phyloP scores from a whole-genome alignment of 2,888 invertebrate genomes.

The Eurois occulta region DNA sequence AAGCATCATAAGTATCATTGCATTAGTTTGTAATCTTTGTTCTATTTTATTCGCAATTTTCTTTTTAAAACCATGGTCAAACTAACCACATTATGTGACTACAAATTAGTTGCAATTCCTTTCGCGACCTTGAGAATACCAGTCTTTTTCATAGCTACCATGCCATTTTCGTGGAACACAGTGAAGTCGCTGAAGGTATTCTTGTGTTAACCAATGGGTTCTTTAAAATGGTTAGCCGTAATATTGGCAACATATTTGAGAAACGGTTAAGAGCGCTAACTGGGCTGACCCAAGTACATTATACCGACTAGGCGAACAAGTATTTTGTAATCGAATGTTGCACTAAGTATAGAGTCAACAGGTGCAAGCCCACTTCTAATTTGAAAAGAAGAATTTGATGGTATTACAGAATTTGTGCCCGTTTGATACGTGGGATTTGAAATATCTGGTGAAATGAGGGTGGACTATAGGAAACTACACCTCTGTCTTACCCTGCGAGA shows the following conservation, averaged over 20 bases:
- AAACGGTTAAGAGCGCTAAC: conserved; percentile 59
- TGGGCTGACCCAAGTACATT: conserved; percentile 38
- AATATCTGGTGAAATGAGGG: background rate
- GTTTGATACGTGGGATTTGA: background rate
- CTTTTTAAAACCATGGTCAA: background rate
- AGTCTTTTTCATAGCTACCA: background rate
- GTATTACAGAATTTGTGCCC: background rate
- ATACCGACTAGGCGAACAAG: conserved; percentile 29
- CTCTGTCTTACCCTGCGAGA: background rate
- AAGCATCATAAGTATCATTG: background rate
- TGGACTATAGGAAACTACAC: background rate
- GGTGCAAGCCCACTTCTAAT: background rate
- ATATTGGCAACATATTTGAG: conserved; percentile 44
- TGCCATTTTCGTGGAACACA: background rate
- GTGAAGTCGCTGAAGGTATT: background rate
- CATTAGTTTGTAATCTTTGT: background rate
- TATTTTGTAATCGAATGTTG: conserved; percentile 56
- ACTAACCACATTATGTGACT: background rate
- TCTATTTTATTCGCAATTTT: too few relatives aligned
- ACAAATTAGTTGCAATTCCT: background rate
- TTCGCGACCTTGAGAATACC: background rate
- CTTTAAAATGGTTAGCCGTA: background rate
- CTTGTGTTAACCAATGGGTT: conserved; percentile 4
- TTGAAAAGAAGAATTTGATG: background rate
- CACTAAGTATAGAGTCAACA: conserved; percentile 18